phyloP scores from a whole-genome alignment of 1,140 invertebrate species.

The Aphis craccivora region DNA sequence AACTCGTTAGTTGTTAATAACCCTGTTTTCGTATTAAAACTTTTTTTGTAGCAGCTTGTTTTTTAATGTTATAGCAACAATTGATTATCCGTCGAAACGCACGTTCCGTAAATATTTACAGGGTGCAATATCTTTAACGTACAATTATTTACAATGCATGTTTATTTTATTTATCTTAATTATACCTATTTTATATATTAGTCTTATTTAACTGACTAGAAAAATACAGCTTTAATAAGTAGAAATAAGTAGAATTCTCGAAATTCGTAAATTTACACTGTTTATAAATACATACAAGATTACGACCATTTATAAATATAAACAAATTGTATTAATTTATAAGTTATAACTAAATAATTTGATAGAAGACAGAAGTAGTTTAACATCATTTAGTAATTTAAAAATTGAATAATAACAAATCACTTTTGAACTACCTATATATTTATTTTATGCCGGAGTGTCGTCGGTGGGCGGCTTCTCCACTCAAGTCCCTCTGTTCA shows the following conservation, averaged over 20 bases:
- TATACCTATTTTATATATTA: neutral
- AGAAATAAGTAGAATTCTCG: neutral
- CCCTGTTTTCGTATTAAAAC: neutral
- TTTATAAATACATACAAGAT: neutral
- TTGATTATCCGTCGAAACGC: neutral
- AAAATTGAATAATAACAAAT: neutral
- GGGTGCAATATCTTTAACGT: neutral
- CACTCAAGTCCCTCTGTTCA: no score
- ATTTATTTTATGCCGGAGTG: no score
- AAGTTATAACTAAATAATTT: neutral
- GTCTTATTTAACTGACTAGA: neutral
- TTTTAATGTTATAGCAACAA: constrained; percentile 31
- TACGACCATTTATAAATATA: neutral
- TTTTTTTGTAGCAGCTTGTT: neutral
- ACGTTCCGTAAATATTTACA: neutral
- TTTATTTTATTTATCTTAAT: neutral
- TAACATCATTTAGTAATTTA: neutral
- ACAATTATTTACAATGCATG: neutral
- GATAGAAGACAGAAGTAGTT: no score
- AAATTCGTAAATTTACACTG: neutral
- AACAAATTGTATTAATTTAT: neutral
- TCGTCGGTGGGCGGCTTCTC: no score
- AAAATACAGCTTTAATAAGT: neutral
- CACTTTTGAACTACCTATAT: no score
- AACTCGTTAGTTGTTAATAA: neutral